Conservation (phyloP, 2,113 vertebrate species). For the Genyomyrus donnyi region DNA sequence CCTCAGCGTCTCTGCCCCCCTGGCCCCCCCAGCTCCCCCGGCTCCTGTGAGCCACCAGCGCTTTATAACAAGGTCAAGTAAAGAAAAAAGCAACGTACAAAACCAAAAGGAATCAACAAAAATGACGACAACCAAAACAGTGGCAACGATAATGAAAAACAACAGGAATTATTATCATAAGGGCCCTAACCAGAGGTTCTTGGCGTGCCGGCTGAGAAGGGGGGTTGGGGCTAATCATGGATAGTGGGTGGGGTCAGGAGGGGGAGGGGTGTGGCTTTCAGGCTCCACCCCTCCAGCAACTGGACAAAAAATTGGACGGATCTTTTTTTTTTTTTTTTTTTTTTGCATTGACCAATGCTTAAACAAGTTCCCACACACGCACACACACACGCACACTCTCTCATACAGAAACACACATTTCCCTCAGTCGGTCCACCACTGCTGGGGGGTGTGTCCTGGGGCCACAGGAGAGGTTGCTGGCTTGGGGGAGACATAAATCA, state of each 20-base stretch:
- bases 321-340: neutral
- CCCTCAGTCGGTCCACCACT: neutral
- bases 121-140: conserved; percentile 55
- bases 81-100: conserved; percentile 52
- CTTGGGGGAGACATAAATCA: conserved; percentile 42
- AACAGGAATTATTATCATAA: conserved; percentile 47
- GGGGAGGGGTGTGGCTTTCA: conserved; percentile 9
- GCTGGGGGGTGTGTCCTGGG: neutral
- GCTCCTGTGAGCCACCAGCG: conserved; percentile 38
- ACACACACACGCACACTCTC: neutral
- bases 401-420: conserved; percentile 9
- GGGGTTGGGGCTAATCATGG: neutral
- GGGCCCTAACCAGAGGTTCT: conserved; percentile 33
- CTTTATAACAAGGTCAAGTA: conserved; percentile 47
- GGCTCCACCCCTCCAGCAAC: neutral
- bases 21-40: conserved; percentile 22
- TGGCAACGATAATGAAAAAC: conserved; percentile 59
- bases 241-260: conserved; percentile 7
- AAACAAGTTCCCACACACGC: neutral
- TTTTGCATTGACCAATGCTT: neutral
- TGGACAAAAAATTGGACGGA: neutral
- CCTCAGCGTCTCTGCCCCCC: conserved; percentile 39
- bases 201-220: neutral
- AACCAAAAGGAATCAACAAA: conserved; percentile 45
- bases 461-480: neutral